Evolutionary conservation across 2,888 invertebrate species (phyloP), one percentile per base, ranked within the genome.

Genomic region (Orthosia gracilis): DNA sequence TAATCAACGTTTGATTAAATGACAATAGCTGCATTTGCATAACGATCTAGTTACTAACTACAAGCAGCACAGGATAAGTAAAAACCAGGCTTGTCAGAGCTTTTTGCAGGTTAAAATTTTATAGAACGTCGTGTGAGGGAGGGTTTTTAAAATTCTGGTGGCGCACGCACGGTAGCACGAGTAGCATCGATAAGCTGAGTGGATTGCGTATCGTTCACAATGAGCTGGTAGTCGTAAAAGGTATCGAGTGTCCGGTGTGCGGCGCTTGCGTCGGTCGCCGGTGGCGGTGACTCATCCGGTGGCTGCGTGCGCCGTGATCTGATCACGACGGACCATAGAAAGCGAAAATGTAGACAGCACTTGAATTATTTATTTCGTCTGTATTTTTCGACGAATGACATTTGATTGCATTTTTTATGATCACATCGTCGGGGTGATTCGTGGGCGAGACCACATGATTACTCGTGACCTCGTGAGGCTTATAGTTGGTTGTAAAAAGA

Each of bases 231-330:
- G 82, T 86, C 87, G 87, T 89, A 89, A 89, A 91, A 87, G 91
- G 91, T 90, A 89, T 92, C 87, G 90, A 50, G 86, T 91, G 89
- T 91, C 91, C 89, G 91, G 89, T 85, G 88, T 85, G 85, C 84
- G 82, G 86, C 80, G 85, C 85, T 84, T 81, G 82, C 77, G 81
- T 85, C 87, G 84, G 82, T 84, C 82, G 88, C 85, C 93, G 93
- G 82, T 83, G 83, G 78, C 85, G 88, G 86, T 93, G 93, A 92
- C 87, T 93, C 93, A 92, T 88, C 88, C 87, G 86, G 91, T 88
- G 89, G 89, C 89, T 90, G 92, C 86, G 86, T 86, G 88, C 86
- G 86, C 85, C 87, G 89, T 89, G 91, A 91, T 91, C 90, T 86
- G 90, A 90, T 89, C 89, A 88, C 88, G 86, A 87, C 86, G 72